Conservation (phyloP, 2,113 vertebrate species). For the Sitta europaea region DNA sequence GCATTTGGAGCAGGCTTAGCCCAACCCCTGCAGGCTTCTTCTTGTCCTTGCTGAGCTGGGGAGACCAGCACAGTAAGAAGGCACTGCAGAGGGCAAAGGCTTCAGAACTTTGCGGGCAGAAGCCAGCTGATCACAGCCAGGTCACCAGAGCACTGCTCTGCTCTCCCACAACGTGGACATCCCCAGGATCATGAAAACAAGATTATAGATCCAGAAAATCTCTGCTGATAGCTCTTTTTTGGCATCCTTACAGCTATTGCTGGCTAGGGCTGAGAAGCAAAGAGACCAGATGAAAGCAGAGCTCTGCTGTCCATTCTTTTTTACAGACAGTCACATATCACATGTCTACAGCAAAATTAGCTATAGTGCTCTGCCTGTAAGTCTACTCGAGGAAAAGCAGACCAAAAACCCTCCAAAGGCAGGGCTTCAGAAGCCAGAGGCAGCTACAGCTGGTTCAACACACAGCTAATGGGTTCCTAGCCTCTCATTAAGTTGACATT, state of each 20-base stretch:
- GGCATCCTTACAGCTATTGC: background rate
- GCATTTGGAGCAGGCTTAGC: background rate
- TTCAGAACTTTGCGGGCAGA: background rate
- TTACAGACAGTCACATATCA: background rate
- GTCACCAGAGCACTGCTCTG: background rate
- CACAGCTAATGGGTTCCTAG: background rate
- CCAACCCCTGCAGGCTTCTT: background rate
- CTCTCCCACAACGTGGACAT: background rate
- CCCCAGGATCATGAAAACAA: background rate
- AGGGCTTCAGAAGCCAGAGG: background rate
- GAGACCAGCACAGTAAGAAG: background rate
- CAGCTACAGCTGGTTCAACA: background rate
- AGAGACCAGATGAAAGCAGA: background rate
- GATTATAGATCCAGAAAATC: background rate
- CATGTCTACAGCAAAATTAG: background rate
- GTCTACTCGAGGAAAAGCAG: background rate
- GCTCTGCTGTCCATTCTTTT: background rate
- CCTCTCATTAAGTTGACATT: background rate
- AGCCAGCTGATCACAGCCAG: background rate
- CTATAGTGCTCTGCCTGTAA: background rate
- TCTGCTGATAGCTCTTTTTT: background rate
- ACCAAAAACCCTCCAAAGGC: background rate
- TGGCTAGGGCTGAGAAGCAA: background rate
- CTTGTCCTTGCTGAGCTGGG: background rate
- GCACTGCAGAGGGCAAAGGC: background rate